Evolutionary conservation across 2,797 vertebrate species (phyloP).

Genomic region (Oreortyx pictus): DNA sequence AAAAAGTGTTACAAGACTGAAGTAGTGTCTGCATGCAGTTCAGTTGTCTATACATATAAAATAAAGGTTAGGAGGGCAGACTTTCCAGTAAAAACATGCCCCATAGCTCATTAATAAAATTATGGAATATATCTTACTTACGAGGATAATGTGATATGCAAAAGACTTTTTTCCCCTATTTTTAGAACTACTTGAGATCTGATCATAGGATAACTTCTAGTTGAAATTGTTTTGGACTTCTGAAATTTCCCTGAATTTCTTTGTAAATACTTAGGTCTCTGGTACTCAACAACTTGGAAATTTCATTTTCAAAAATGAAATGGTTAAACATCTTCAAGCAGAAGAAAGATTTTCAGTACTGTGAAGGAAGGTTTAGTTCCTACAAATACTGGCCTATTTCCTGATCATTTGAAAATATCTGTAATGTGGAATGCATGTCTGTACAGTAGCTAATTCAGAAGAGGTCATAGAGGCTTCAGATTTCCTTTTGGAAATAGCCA

Average conservation of each 20-base stretch:
- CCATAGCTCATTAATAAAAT: neutral
- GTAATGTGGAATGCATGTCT: constrained; percentile 45
- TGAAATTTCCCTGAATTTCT: constrained; percentile 10
- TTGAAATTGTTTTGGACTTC: constrained; percentile 21
- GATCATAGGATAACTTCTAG: neutral
- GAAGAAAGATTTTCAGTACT: neutral
- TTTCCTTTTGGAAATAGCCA: constrained; percentile 72
- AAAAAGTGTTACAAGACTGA: neutral
- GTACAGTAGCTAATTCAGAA: constrained; percentile 30
- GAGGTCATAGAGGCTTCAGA: constrained; percentile 54
- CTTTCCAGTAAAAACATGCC: neutral
- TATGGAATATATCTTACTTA: neutral
- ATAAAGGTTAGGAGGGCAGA: constrained; percentile 8
- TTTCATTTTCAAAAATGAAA: constrained; percentile 1
- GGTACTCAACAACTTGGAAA: constrained; percentile 20
- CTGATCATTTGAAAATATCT: constrained; percentile 48
- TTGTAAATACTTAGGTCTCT: neutral
- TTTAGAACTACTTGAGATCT: neutral
- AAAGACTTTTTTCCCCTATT: neutral
- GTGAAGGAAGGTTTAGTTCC: neutral
- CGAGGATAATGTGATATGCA: neutral
- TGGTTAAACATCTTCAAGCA: neutral
- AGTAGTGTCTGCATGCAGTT: neutral
- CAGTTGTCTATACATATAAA: neutral
- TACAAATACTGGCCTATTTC: constrained; percentile 42